Base-by-base conservation (phyloP, 2,888 invertebrate species). In the Plebejus melissa region DNA sequence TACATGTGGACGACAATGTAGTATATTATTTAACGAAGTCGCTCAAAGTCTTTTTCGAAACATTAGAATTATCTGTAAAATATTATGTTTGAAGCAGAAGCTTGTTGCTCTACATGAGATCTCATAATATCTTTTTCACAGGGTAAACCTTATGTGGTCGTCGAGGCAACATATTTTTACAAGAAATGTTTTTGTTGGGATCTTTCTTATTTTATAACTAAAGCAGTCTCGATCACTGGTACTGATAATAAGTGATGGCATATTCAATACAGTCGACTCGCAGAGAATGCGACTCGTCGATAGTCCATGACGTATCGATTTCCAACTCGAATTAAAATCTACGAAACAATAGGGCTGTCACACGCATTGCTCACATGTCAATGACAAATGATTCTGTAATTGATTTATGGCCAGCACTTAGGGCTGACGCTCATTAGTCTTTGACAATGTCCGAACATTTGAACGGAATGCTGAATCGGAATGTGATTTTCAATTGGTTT, bases 311-410 rank as follows among this genome's bases (percentile, higher is more conserved):
- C 28, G 71, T 71, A 71, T 71, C 71, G 71, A 71, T 71, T 71
- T 41, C 13, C 54, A 32, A 16, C 28, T 72, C 50, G 50, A 50
- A 72, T 72, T 72, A 50, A 54, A 72, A 72, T 72, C 46, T 32
- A n/a, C 54, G 28, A 41, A 41, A 75, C 70, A 70, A 70, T 38
- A 70, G 75, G 57, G 70, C 41, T 75, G 75, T 70, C 70, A 22
- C 36, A 75, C 69, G 74, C 74, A 75, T 38, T 60, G n/a, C 75
- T 75, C 57, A 70, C 57, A 54, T 38, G 69, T 69, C 75, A 70
- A 70, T 57, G 75, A 70, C 57, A 57, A 75, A 70, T 50, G 71
- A 71, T 70, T 70, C 54, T 70, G 70, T 70, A 70, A 75, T 75
- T 75, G 75, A 75, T 75, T 75, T 75, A 75, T 75, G 32, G 58